Evolutionary conservation across 1,140 invertebrate species (phyloP), one percentile per base, ranked within the genome.

Genomic region (Nomia melanderi): DNA sequence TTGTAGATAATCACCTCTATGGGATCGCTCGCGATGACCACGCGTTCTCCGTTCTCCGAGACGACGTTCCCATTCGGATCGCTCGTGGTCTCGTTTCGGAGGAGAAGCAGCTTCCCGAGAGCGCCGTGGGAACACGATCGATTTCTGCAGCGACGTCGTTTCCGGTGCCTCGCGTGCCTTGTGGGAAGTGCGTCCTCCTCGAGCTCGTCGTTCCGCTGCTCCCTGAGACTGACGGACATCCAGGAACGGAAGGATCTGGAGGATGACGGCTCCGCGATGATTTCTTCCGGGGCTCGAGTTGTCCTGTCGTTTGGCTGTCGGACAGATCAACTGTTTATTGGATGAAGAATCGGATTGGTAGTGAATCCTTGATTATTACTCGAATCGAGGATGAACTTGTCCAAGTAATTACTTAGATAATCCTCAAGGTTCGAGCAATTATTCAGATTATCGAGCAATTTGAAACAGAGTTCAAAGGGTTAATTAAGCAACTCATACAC

Each of bases 91-190:
- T 33, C 50, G 25, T 74, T 57, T 14, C 17, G 14, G 2, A 14
- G 2, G 12, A 31, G n/a, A 0, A 8, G 36, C 7, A 60, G 9
- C 17, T 14, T 36, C 33, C 11, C 39, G 41, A 14, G 56, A 11
- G 2, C 63, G n/a, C n/a, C n/a, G n/a, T n/a, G n/a, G n/a, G n/a
- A 74, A 17, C 39, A 25, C 11, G 57, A 17, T 41, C 44, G 57
- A 56, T 82, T 78, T 27, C 20, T 77, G 3, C 60, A 80, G 3
- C 73, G 73, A 33, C 66, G 64, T 47, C 73, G 66, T 25, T 79
- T 64, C n/a, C 59, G 78, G 47, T 77, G 66, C 23, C 59, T 81
- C 54, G 66, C 23, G 20, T 72, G 81, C 14, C 78, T 82, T 47
- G 62, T 79, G 2, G 56, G 56, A 20, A 47, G 27, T 12, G 25